Evolutionary conservation across 2,113 vertebrate genomes (phyloP), one percentile per base, ranked within the genome.

Genomic region (Psittacula cyanocephala): DNA sequence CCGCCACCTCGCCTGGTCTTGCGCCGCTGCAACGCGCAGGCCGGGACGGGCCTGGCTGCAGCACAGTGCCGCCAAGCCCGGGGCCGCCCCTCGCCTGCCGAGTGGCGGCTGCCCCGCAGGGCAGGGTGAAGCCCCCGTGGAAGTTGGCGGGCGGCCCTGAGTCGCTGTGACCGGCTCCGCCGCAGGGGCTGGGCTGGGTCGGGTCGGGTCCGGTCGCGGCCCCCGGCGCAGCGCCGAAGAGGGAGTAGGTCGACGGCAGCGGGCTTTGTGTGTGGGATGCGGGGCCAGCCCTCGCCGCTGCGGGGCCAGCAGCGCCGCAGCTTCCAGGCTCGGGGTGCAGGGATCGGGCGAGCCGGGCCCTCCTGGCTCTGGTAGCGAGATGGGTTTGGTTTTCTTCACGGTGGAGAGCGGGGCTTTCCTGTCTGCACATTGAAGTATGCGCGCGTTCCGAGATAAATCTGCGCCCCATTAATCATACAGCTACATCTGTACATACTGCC

Each of bases 311-410:
- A 43, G 50, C 35, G 17, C 27, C 8, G 28, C 13, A 5, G 41
- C 59, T 15, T 6, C 18, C 77, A 2, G 33, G 24, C 46, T 18
- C 5, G 9, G 20, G 9, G 33, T 35, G 64, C 37, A 7, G 37
- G 63, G 69, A 17, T 22, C 28, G 23, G 33, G 49, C 7, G n/a
- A 15, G 47, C 49, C 3, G 37, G 14, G 49, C 17, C 14, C 7
- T 16, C 16, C 24, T 2, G 68, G 27, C 49, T 11, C 10, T 50
- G 41, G 31, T 19, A 29, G 20, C 20, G 4, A 11, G 74, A 17
- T 9, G 33, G 3, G 3, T 31, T 76, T 8, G 0, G 33, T 28
- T 23, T 11, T 13, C 2, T 7, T 37, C 11, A 1, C 9, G 18
- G n/a, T 5, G 16, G 8, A 4, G 16, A 18, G 9, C 1, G 37